Evolutionary conservation across 2,888 invertebrate genomes (phyloP).

Genomic region (Metacarcinus magister): DNA sequence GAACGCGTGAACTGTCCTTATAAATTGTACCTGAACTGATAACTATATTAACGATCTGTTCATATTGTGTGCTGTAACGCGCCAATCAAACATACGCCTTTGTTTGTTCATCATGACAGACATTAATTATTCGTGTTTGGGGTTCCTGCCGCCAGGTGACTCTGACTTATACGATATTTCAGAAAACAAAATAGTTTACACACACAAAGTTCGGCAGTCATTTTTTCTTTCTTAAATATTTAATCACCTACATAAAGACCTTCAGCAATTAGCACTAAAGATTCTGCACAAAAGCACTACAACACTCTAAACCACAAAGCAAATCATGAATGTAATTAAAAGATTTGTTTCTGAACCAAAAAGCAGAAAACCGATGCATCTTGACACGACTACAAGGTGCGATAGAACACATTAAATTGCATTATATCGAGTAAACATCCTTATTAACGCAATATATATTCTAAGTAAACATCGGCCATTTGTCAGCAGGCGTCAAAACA

Average conservation of each 20-base stretch:
- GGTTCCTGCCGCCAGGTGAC: background rate
- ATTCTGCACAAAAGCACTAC: background rate
- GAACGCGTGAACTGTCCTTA: background rate
- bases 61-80: background rate
- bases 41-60: background rate
- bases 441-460: background rate
- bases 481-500: background rate
- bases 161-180: background rate
- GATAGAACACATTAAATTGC: background rate
- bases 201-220: background rate
- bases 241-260: background rate
- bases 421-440: background rate
- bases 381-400: background rate
- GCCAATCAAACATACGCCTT: background rate
- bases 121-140: background rate
- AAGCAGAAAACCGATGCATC: background rate
- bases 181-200: background rate
- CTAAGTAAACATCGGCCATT: background rate
- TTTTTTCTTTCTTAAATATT: background rate
- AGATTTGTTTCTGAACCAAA: background rate
- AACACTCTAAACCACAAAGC: background rate
- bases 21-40: background rate
- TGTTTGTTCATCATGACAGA: background rate
- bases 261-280: background rate
- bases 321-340: background rate